Percentiles rank a stretch among this genome's conserved stretches.
phyloP scores from a whole-genome alignment of 2,113 vertebrate genomes.

The Oplegnathus fasciatus region DNA sequence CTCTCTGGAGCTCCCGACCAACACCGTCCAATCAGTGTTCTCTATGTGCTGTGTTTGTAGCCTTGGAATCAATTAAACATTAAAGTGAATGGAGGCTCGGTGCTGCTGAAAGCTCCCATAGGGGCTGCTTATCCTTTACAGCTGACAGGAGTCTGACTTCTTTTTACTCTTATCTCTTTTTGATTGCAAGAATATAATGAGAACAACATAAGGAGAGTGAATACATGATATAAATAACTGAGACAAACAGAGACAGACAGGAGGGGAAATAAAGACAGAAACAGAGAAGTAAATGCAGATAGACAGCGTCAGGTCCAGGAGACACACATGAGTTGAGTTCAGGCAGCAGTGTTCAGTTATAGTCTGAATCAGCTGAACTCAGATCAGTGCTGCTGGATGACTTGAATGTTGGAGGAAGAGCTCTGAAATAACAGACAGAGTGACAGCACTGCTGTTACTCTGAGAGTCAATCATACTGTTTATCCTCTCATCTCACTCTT shows the following conservation, averaged over 20 bases:
- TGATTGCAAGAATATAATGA: not conserved
- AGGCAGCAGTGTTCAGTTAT: not conserved
- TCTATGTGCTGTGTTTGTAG: not conserved
- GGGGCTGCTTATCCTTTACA: conserved; percentile 23
- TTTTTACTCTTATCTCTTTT: not conserved
- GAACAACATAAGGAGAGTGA: not conserved
- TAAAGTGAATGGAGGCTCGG: not conserved
- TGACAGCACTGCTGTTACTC: conserved; percentile 3
- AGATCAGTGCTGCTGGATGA: conserved; percentile 1
- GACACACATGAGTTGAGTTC: not conserved
- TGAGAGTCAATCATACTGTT: conserved; percentile 18
- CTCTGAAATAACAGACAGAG: not conserved
- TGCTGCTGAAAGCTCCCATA: conserved; percentile 24
- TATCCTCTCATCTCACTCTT: conserved; percentile 32
- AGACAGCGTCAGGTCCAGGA: not conserved
- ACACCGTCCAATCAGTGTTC: not conserved
- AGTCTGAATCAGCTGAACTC: not conserved
- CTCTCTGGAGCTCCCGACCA: not conserved
- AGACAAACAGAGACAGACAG: not conserved
- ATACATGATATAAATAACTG: not conserved
- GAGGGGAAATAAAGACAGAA: not conserved
- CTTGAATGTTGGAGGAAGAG: conserved; percentile 1
- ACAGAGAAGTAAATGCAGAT: not conserved
- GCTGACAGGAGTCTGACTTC: not conserved
- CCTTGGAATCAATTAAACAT: conserved; percentile 5